phyloP scores from a whole-genome alignment of 2,797 vertebrate genomes.

The Taeniopygia guttata region DNA sequence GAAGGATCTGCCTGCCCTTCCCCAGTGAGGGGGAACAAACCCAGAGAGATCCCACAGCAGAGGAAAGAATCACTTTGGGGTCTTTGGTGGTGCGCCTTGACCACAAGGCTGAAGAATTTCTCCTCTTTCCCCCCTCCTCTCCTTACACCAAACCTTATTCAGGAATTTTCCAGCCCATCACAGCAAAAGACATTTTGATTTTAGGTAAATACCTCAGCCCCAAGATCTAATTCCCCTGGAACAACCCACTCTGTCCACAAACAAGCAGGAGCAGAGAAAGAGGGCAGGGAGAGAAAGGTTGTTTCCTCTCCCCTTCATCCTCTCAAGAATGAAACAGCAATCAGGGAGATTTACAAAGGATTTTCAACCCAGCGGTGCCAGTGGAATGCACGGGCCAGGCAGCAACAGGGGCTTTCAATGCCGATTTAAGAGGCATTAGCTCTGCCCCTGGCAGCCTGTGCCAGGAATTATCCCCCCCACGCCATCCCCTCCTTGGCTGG shows the following conservation, averaged over 20 bases:
- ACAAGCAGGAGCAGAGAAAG: background rate
- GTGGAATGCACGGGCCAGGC: conserved; percentile 57
- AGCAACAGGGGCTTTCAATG: conserved; percentile 1
- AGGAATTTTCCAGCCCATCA: background rate
- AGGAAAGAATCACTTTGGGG: background rate
- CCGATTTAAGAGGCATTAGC: conserved; percentile 25
- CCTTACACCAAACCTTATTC: background rate
- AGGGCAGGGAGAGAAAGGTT: background rate
- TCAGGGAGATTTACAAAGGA: conserved; percentile 36
- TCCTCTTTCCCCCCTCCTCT: rapidly evolving
- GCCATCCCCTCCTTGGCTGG: background rate
- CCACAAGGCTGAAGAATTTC: background rate
- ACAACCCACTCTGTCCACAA: background rate
- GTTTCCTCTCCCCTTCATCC: conserved; percentile 61
- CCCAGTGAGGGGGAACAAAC: background rate
- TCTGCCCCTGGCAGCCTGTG: conserved; percentile 2
- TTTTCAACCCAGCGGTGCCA: conserved; percentile 43
- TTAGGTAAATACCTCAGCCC: background rate
- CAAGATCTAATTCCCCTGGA: background rate
- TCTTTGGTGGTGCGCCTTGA: background rate
- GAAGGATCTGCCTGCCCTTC: background rate
- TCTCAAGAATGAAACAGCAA: conserved; percentile 65
- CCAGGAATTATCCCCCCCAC: background rate
- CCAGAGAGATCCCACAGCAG: background rate
- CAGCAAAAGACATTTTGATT: background rate